Percentiles rank a stretch among this genome's conserved stretches.
These are phyloP conservation scores for Biston betularia DNA, from an alignment of 2,888 invertebrate species.

Conservation along the genomic window DNA sequence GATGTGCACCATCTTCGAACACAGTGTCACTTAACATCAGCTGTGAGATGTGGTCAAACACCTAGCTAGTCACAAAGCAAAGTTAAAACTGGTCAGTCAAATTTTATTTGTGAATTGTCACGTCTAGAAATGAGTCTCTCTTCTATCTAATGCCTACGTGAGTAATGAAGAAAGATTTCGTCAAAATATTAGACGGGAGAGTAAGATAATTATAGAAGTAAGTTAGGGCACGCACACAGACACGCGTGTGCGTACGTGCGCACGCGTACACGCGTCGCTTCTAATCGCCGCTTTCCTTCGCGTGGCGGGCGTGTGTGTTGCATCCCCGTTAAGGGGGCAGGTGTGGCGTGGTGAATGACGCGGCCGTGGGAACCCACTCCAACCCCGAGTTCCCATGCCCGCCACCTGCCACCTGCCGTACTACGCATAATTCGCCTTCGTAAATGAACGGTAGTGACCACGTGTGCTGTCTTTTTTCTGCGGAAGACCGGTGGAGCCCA, in stretches of 20 bases:
- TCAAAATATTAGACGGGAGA: conserved; percentile 2
- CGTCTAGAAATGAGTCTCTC: no score
- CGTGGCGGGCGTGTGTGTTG: conserved; percentile 83
- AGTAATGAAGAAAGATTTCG: no score
- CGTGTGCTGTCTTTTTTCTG: conserved; percentile 81
- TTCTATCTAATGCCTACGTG: conserved; percentile 29
- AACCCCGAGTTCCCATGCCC: conserved; percentile 82
- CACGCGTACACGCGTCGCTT: conserved; percentile 58
- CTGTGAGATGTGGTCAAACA: no score
- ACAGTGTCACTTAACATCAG: no score
- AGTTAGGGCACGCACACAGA: conserved; percentile 24
- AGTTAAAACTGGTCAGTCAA: no score
- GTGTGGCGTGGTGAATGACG: conserved; percentile 82
- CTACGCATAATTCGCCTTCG: conserved; percentile 86
- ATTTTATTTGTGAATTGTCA: no score
- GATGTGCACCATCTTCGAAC: no score
- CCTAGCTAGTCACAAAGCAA: no score
- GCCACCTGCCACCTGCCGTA: conserved; percentile 83
- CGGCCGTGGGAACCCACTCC: conserved; percentile 81
- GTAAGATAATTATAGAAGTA: conserved; percentile 14
- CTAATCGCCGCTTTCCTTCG: conserved; percentile 81
- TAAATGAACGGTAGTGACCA: conserved; percentile 87
- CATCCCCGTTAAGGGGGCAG: conserved; percentile 83
- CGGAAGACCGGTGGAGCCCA: conserved; percentile 81
- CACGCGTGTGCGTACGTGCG: conserved; percentile 52